Percentiles rank a stretch among this genome's conserved stretches.
These are phyloP conservation scores for Cheilosia variabilis DNA, from an alignment of 2,888 invertebrate genomes.

Conservation along the genomic window DNA sequence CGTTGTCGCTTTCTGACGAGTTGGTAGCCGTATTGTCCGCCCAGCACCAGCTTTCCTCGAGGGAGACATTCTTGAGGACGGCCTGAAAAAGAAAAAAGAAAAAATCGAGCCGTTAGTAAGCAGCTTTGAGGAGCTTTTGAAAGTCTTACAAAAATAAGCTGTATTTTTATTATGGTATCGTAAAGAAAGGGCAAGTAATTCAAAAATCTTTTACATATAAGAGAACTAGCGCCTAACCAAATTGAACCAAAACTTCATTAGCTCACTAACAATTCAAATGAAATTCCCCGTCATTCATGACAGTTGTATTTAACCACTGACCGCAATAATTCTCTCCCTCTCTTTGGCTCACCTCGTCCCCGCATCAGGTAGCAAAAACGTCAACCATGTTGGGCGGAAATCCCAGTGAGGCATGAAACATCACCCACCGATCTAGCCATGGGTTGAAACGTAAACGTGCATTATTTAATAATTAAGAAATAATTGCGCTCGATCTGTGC, in stretches of 20 bases:
- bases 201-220: too few species aligned
- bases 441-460: constrained; percentile 52
- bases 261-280: neutral
- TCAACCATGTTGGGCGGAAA: constrained; percentile 45
- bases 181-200: too few species aligned
- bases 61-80: constrained; percentile 77
- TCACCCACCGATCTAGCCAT: constrained; percentile 63
- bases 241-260: too few species aligned
- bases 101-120: neutral
- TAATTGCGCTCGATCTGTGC: constrained; percentile 62
- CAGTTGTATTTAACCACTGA: constrained; percentile 25
- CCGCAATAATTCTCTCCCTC: neutral
- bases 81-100: constrained; percentile 74
- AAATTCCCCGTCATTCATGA: constrained; percentile 2
- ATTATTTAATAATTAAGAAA: constrained; percentile 70
- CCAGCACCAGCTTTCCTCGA: constrained; percentile 84
- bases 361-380: neutral
- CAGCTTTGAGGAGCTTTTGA: neutral
- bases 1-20: constrained; percentile 70
- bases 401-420: constrained; percentile 69
- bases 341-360: neutral
- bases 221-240: too few species aligned
- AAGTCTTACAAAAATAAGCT: neutral
- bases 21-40: constrained; percentile 80
- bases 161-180: too few species aligned